Percentiles rank a stretch among this genome's conserved stretches.
Conservation (phyloP, 2,888 invertebrate species). For the Tanytarsus gracilentus region DNA sequence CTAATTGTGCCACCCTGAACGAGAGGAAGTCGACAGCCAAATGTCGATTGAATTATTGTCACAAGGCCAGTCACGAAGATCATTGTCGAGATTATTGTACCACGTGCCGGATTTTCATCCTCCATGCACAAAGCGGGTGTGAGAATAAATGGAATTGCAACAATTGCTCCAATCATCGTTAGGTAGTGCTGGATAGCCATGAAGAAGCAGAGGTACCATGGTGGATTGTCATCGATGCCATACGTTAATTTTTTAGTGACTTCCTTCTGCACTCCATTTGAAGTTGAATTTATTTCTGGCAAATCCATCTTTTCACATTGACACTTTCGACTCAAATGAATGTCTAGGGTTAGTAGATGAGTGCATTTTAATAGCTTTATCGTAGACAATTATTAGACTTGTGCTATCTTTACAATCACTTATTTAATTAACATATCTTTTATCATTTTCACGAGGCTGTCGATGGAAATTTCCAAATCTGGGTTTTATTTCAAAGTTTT, state of each 20-base stretch:
- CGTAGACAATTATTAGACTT: too few relatives aligned
- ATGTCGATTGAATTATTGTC: constrained; percentile 62
- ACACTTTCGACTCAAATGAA: too few relatives aligned
- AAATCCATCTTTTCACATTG: too few relatives aligned
- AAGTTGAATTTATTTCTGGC: too few relatives aligned
- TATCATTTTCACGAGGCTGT: too few relatives aligned
- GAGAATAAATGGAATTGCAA: constrained; percentile 71
- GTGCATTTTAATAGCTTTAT: too few relatives aligned
- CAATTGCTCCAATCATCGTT: constrained; percentile 78
- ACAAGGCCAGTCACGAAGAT: constrained; percentile 72
- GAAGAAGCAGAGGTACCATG: constrained; percentile 76
- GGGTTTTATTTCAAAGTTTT: too few relatives aligned
- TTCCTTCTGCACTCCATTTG: not conserved
- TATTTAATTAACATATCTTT: too few relatives aligned
- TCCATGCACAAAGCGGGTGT: constrained; percentile 73
- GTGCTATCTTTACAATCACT: too few relatives aligned
- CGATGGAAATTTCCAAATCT: too few relatives aligned
- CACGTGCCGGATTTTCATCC: constrained; percentile 62
- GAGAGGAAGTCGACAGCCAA: constrained; percentile 66
- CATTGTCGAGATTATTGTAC: constrained; percentile 72
- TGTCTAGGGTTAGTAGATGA: too few relatives aligned
- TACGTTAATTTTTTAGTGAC: constrained; percentile 45
- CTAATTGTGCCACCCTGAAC: constrained; percentile 75
- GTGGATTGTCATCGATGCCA: constrained; percentile 69
- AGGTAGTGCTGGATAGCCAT: constrained; percentile 77